A percentile compares a stretch with the other conserved stretches of the same genome.
These are phyloP conservation scores for Xanthorhoe spadicearia DNA, from an alignment of 2,888 invertebrate species.

Conservation along the genomic window DNA sequence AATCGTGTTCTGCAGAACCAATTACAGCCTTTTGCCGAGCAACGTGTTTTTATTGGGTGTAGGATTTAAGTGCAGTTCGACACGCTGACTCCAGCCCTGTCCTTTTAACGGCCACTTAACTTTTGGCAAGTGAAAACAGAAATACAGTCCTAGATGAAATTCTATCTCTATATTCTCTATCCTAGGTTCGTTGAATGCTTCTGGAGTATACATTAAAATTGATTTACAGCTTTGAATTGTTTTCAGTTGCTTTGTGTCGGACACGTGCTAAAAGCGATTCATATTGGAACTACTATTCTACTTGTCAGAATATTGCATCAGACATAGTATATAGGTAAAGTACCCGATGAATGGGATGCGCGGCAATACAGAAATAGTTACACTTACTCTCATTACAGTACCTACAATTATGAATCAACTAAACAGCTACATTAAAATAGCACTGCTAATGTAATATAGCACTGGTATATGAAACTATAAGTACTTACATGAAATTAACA, in stretches of 20 bases:
- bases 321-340: neutral
- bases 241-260: neutral
- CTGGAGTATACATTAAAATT: neutral
- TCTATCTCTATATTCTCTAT: neutral
- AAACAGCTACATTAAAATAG: neutral
- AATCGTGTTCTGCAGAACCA: constrained; percentile 74
- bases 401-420: neutral
- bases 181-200: neutral
- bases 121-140: constrained; percentile 39
- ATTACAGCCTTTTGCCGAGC: constrained; percentile 73
- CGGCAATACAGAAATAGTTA: neutral
- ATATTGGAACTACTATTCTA: neutral
- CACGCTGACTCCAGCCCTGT: constrained; percentile 72
- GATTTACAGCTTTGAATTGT: neutral
- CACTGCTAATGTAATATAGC: constrained; percentile 1
- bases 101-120: constrained; percentile 77
- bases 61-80: constrained; percentile 82
- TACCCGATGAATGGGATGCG: neutral
- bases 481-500: neutral
- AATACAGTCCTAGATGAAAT: neutral
- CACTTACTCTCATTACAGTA: neutral
- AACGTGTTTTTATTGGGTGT: constrained; percentile 82
- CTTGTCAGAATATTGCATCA: neutral
- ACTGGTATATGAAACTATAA: neutral
- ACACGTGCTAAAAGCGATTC: neutral